These are phyloP conservation scores for Enteromius afrohamiltoni DNA, from an alignment of 2,797 vertebrate species.

Conservation along the genomic window DNA sequence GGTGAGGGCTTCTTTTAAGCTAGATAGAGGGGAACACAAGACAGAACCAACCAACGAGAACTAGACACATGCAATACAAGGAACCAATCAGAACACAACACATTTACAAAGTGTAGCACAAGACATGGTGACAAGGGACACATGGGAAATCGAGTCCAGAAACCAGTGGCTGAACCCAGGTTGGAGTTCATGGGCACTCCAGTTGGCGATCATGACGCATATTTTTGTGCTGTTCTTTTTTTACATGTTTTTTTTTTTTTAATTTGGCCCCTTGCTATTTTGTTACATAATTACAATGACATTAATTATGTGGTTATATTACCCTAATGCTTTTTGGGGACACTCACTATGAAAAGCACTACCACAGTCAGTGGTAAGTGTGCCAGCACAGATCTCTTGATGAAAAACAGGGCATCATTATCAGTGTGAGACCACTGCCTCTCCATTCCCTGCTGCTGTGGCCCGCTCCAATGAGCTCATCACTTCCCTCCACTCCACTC, in stretches of 20 bases:
- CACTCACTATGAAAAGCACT: background rate
- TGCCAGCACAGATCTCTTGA: background rate
- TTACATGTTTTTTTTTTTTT: too few relatives aligned
- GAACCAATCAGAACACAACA: too few relatives aligned
- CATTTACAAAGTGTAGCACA: too few relatives aligned
- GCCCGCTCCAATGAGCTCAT: conserved; percentile 30
- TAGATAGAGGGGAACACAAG: too few relatives aligned
- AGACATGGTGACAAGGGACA: too few relatives aligned
- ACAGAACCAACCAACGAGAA: too few relatives aligned
- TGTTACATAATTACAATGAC: background rate
- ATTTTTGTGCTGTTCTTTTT: background rate
- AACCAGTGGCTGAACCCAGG: too few relatives aligned
- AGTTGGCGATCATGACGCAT: too few relatives aligned
- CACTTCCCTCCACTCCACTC: conserved; percentile 4
- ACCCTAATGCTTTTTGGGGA: background rate
- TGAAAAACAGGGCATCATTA: conserved; percentile 28
- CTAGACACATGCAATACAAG: too few relatives aligned
- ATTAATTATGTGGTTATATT: background rate
- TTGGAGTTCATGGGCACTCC: too few relatives aligned
- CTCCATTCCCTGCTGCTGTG: conserved; percentile 11
- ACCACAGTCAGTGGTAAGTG: background rate
- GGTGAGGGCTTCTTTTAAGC: too few relatives aligned
- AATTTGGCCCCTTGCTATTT: background rate
- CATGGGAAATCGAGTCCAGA: too few relatives aligned
- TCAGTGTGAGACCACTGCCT: conserved; percentile 28